phyloP scores from a whole-genome alignment of 2,797 vertebrate genomes.

The Hydrophis major region DNA sequence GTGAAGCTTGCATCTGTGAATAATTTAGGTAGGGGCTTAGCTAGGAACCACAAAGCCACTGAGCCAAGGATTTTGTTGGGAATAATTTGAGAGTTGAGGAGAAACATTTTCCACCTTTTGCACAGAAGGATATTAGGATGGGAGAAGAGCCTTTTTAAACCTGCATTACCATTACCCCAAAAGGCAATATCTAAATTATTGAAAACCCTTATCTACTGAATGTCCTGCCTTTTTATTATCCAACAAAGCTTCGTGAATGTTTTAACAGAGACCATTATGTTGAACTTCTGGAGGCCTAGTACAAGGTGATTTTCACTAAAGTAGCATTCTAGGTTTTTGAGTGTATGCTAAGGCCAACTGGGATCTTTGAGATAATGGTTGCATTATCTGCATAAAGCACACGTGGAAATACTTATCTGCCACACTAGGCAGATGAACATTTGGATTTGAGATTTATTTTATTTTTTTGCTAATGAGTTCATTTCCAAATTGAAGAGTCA shows the following conservation, averaged over 20 bases:
- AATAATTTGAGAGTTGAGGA: not conserved
- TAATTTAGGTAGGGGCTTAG: not conserved
- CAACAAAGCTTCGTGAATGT: not conserved
- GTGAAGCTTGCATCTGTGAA: not conserved
- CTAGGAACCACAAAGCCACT: not conserved
- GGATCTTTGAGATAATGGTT: not conserved
- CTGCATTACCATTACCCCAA: not conserved
- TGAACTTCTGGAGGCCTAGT: not conserved
- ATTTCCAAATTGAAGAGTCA: not conserved
- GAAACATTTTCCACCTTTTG: not conserved
- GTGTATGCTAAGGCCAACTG: not conserved
- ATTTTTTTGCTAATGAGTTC: not conserved
- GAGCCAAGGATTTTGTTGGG: not conserved
- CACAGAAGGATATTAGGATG: not conserved
- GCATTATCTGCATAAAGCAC: not conserved
- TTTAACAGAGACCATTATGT: not conserved
- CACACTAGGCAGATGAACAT: not conserved
- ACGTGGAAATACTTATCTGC: not conserved
- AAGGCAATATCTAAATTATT: not conserved
- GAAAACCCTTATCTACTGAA: not conserved
- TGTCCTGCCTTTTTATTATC: not conserved
- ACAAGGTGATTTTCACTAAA: not conserved
- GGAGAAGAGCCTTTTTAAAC: not conserved
- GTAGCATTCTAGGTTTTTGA: not conserved
- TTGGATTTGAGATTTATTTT: not conserved